These are phyloP conservation scores for Leucosticte australis DNA, from an alignment of 2,113 vertebrate species.

Conservation along the genomic window DNA sequence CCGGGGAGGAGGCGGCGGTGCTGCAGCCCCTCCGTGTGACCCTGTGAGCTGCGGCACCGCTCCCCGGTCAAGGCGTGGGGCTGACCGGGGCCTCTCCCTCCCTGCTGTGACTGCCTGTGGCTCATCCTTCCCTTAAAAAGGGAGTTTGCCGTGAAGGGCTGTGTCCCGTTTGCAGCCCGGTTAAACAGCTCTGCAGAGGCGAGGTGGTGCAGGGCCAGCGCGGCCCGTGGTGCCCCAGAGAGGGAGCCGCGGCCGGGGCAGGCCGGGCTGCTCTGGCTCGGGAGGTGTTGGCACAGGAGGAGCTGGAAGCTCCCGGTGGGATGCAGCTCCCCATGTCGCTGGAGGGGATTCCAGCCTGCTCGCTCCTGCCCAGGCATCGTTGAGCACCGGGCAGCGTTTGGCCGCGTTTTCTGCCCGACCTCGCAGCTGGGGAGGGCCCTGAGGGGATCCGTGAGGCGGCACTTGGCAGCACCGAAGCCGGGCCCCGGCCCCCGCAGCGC, in stretches of 20 bases:
- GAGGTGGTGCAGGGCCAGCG: neutral
- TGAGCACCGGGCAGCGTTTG: rapidly evolving
- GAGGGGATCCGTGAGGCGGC: neutral
- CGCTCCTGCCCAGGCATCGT: too few species aligned
- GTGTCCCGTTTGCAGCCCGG: neutral
- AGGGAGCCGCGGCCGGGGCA: neutral
- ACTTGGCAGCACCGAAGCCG: neutral
- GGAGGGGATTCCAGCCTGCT: neutral
- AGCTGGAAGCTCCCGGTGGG: neutral
- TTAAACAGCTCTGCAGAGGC: neutral
- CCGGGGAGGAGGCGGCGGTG: rapidly evolving
- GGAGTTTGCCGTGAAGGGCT: rapidly evolving
- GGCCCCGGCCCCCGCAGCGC: neutral
- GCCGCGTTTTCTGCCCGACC: neutral
- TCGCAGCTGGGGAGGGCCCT: neutral
- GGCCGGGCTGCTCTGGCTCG: neutral
- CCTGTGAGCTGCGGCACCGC: neutral
- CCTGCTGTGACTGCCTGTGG: rapidly evolving
- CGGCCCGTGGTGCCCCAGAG: rapidly evolving
- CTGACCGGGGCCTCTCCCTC: neutral
- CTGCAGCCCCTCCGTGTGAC: neutral
- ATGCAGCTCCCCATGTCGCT: neutral
- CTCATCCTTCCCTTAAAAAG: too few species aligned
- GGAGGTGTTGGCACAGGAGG: neutral
- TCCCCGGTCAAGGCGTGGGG: rapidly evolving